Conservation (phyloP, 2,888 invertebrate species). For the Dione juno region DNA sequence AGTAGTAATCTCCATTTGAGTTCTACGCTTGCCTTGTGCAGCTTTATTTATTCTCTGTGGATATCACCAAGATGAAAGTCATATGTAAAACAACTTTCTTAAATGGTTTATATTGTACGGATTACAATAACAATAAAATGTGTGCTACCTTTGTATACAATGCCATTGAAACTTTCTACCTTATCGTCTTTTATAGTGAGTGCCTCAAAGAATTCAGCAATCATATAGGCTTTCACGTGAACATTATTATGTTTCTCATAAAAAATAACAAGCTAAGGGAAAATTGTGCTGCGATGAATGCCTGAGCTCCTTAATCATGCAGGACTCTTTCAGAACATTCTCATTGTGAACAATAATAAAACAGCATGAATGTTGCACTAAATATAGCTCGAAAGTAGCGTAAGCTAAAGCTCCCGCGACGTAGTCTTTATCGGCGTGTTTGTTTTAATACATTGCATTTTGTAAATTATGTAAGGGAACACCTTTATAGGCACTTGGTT, state of each 20-base stretch:
- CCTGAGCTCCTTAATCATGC: constrained; percentile 43
- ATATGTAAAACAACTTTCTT: background rate
- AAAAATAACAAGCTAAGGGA: constrained; percentile 43
- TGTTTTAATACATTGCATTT: constrained; percentile 11
- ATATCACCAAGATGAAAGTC: background rate
- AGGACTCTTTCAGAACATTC: constrained; percentile 37
- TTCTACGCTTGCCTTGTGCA: background rate
- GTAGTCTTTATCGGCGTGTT: constrained; percentile 15
- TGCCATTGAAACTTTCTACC: constrained; percentile 10
- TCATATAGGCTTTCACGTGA: constrained; percentile 32
- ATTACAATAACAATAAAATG: too few relatives aligned
- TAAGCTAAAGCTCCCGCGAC: background rate
- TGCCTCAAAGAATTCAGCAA: constrained; percentile 30
- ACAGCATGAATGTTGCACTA: constrained; percentile 18
- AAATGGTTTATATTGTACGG: background rate
- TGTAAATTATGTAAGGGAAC: constrained; percentile 12
- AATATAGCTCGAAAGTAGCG: constrained; percentile 12
- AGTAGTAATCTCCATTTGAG: background rate
- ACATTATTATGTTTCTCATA: constrained; percentile 40
- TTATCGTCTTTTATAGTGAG: constrained; percentile 8
- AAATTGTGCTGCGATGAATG: constrained; percentile 38
- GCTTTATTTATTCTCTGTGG: too few relatives aligned
- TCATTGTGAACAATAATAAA: constrained; percentile 34
- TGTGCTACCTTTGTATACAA: background rate
- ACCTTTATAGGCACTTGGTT: constrained; percentile 3